Percentiles rank a stretch among this genome's conserved stretches.
These are phyloP conservation scores for Heterohyrax brucei DNA, from an alignment of 2,797 vertebrate genomes.

Conservation along the genomic window DNA sequence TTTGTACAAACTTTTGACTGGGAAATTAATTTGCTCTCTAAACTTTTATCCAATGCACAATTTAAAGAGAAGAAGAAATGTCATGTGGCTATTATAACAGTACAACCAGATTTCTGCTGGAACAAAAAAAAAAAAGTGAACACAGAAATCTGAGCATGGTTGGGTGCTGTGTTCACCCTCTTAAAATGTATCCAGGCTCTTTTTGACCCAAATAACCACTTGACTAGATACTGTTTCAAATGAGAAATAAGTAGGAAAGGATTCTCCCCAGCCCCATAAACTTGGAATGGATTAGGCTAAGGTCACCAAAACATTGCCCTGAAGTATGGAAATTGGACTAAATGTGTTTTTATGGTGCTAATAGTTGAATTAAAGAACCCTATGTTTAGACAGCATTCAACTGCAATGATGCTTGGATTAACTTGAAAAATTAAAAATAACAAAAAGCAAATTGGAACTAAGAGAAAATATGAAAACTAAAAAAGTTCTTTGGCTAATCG, in stretches of 20 bases:
- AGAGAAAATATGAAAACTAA: background rate
- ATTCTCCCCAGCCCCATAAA: background rate
- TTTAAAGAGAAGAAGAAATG: background rate
- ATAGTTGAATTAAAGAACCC: background rate
- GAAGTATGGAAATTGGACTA: background rate
- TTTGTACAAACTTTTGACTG: too few species aligned
- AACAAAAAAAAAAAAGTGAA: background rate
- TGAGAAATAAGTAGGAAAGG: background rate
- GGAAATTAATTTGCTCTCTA: too few species aligned
- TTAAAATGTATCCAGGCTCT: background rate
- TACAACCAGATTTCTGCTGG: background rate
- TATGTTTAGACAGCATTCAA: background rate
- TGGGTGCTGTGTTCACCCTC: background rate
- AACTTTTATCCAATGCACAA: too few species aligned
- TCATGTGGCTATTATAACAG: background rate
- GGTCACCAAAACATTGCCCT: background rate
- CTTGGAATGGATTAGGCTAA: background rate
- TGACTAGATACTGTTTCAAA: background rate
- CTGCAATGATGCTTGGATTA: background rate
- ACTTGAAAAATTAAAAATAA: background rate
- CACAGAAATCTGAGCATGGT: background rate
- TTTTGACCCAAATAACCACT: slow-evolving; percentile 31
- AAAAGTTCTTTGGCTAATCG: background rate
- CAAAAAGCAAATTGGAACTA: background rate
- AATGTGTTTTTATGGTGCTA: background rate